Conservation (phyloP, 2,113 vertebrate species). For the Lanius collurio region DNA sequence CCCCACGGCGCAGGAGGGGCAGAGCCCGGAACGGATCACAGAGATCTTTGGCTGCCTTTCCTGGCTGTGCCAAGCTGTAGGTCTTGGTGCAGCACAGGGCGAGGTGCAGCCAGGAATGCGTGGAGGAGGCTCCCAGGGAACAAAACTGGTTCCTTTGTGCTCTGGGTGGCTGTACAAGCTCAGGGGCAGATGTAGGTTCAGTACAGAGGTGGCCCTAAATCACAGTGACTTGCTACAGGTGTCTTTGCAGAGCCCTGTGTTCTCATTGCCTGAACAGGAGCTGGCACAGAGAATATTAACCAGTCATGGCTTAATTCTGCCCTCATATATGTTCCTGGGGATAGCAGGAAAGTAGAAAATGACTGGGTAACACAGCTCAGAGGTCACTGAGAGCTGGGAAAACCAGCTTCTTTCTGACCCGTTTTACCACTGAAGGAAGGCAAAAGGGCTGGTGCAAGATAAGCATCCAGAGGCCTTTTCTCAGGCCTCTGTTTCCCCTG, state of each 20-base stretch:
- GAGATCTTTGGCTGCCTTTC: neutral
- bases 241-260: neutral
- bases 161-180: neutral
- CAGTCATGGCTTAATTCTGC: neutral
- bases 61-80: accelerated
- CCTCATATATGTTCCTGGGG: neutral
- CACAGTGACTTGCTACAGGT: neutral
- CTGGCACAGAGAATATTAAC: neutral
- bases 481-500: neutral
- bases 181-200: neutral
- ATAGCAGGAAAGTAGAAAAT: neutral
- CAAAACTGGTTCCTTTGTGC: neutral
- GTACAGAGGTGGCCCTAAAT: neutral
- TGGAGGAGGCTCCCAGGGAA: neutral
- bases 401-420: neutral
- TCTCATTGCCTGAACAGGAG: neutral
- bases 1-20: neutral
- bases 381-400: neutral
- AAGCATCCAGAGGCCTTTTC: neutral
- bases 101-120: conserved; percentile 30
- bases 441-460: neutral
- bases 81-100: neutral
- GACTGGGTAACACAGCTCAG: neutral
- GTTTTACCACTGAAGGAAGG: neutral
- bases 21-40: neutral